Evolutionary conservation across 2,888 invertebrate genomes (phyloP).

Genomic region (Lithophane socia): DNA sequence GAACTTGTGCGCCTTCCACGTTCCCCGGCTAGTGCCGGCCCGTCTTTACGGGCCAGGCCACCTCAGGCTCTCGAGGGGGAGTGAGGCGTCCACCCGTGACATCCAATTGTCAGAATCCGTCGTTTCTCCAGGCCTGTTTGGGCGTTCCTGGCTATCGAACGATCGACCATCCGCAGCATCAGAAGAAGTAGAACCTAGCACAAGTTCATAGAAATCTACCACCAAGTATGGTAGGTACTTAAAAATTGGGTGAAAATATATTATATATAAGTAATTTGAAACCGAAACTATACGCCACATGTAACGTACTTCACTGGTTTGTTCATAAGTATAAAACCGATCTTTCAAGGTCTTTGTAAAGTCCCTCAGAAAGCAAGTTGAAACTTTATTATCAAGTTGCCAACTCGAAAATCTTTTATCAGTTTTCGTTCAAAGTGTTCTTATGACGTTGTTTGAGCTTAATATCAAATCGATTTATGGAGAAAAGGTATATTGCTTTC

Average conservation of each 20-base stretch:
- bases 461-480: constrained; percentile 1
- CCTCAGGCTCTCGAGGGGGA: too few species aligned
- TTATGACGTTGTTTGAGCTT: constrained; percentile 27
- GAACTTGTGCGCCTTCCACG: too few species aligned
- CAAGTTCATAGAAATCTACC: not conserved
- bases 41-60: too few species aligned
- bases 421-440: constrained; percentile 39
- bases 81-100: too few species aligned
- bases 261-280: not conserved
- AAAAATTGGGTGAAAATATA: not conserved
- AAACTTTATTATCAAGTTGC: constrained; percentile 41
- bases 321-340: constrained; percentile 16
- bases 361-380: constrained; percentile 26
- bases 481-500: not conserved
- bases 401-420: constrained; percentile 45
- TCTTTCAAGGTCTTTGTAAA: constrained; percentile 24
- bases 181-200: too few species aligned
- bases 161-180: too few species aligned
- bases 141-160: too few species aligned
- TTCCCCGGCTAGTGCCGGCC: too few species aligned
- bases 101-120: too few species aligned
- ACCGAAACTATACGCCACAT: not conserved
- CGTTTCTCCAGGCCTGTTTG: too few species aligned
- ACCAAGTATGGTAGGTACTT: not conserved
- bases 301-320: not conserved